Percentiles rank a stretch among this genome's conserved stretches.
Evolutionary conservation across 64 coral and sea anemone genomes (phyloP).

Genomic region (Trachythela sp.): DNA sequence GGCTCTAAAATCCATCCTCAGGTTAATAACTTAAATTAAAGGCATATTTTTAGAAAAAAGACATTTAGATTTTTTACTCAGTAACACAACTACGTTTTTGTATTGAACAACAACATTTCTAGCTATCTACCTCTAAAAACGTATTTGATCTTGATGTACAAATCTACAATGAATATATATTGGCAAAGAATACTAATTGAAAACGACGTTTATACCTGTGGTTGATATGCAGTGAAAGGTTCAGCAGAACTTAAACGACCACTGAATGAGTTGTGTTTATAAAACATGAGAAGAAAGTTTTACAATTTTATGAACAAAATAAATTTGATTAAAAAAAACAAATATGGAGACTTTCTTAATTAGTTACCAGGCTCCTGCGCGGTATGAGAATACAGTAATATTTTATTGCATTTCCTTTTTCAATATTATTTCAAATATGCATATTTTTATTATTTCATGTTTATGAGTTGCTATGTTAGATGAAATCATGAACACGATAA

Average conservation of each 20-base stretch:
- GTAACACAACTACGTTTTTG: no score
- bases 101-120: no score
- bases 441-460: background rate
- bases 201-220: no score
- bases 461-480: background rate
- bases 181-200: no score
- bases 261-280: constrained; percentile 6
- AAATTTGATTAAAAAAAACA: background rate
- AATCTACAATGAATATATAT: no score
- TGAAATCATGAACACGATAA: background rate
- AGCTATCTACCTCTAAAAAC: no score
- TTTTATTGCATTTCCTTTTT: background rate
- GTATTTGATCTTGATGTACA: no score
- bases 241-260: background rate
- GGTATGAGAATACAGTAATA: background rate
- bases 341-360: background rate
- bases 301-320: background rate
- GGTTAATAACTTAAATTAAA: no score
- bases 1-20: no score
- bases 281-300: background rate
- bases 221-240: background rate
- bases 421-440: background rate
- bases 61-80: no score
- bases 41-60: no score
- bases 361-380: background rate